Evolutionary conservation across 2,797 vertebrate species (phyloP).

Genomic region (Melanotaenia boesemani): DNA sequence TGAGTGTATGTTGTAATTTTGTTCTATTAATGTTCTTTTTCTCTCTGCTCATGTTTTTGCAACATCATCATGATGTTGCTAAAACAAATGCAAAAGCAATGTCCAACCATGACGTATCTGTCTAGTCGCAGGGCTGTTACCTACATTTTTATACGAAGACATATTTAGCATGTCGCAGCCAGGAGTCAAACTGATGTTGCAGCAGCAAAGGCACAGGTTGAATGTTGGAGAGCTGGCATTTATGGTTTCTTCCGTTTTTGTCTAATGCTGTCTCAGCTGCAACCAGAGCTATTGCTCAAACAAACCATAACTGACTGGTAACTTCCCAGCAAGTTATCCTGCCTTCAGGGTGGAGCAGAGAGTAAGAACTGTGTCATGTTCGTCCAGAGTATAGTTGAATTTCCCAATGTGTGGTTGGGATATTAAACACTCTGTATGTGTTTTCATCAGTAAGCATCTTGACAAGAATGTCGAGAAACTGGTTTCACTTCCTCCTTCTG

Average conservation of each 20-base stretch:
- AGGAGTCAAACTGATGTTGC: neutral
- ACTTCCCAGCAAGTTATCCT: constrained; percentile 28
- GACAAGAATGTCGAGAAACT: constrained; percentile 20
- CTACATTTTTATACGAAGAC: neutral
- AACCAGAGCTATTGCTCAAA: constrained; percentile 14
- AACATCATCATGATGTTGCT: no score
- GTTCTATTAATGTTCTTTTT: no score
- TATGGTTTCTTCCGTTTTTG: constrained; percentile 16
- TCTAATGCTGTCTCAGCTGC: constrained; percentile 6
- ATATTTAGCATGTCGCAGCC: neutral
- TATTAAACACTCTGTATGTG: constrained; percentile 42
- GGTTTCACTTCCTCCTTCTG: constrained; percentile 5
- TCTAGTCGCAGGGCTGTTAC: neutral
- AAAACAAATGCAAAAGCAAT: no score
- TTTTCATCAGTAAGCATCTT: constrained; percentile 53
- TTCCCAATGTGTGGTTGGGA: constrained; percentile 53
- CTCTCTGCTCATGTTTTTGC: no score
- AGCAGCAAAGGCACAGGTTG: neutral
- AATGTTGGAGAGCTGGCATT: constrained; percentile 6
- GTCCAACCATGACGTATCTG: neutral
- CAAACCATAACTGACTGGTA: constrained; percentile 25
- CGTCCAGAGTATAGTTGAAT: constrained; percentile 35
- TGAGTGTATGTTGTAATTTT: no score
- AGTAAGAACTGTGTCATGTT: constrained; percentile 13
- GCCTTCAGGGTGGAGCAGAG: constrained; percentile 6